phyloP scores from a whole-genome alignment of 2,113 vertebrate species.

The Microtus montanus region DNA sequence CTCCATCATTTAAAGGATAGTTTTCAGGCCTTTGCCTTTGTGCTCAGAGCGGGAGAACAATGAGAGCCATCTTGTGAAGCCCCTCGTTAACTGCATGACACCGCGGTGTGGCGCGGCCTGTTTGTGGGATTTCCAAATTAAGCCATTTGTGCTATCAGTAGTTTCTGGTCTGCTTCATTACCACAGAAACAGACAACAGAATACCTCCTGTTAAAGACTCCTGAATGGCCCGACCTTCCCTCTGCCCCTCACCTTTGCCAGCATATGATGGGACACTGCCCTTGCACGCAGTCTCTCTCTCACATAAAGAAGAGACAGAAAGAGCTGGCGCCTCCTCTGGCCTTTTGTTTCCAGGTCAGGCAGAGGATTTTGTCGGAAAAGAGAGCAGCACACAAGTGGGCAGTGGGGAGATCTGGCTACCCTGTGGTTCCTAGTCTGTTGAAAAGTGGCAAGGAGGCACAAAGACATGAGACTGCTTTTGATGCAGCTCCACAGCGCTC shows the following conservation, averaged over 20 bases:
- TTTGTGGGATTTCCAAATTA: conserved; percentile 37
- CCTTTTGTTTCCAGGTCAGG: neutral
- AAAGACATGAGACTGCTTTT: neutral
- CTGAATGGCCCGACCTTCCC: neutral
- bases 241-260: neutral
- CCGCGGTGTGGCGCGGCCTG: neutral
- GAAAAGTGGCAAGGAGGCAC: neutral
- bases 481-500: conserved; percentile 24
- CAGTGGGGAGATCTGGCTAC: neutral
- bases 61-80: neutral
- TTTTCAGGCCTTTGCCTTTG: neutral
- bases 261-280: neutral
- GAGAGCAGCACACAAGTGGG: neutral
- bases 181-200: neutral
- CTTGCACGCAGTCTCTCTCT: neutral
- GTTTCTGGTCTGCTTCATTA: conserved; percentile 28
- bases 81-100: conserved; percentile 31
- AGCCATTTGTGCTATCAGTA: neutral
- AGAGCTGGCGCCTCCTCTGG: neutral
- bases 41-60: neutral
- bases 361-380: neutral
- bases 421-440: neutral
- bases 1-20: neutral
- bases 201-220: neutral
- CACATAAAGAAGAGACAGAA: neutral